A percentile compares a stretch with the other conserved stretches of the same genome.
Conservation (phyloP, 2,888 invertebrate species). For the Apamea sordens region DNA sequence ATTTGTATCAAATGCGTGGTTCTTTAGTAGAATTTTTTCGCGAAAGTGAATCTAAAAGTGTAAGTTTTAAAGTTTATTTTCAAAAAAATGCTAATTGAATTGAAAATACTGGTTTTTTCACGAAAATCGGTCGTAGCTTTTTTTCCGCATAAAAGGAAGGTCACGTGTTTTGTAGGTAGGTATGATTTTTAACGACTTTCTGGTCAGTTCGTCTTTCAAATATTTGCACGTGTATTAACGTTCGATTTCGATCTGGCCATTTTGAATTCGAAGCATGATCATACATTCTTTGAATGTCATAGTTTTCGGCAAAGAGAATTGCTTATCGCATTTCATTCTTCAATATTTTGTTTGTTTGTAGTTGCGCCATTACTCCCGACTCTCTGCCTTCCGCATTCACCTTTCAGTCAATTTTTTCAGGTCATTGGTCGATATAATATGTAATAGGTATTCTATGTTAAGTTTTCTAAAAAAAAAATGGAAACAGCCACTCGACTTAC, state of each 20-base stretch:
- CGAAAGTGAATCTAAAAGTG: constrained; percentile 44
- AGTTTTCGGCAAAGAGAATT: neutral
- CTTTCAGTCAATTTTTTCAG: neutral
- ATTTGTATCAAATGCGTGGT: neutral
- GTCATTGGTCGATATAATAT: neutral
- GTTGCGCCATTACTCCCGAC: neutral
- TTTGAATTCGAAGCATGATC: constrained; percentile 17
- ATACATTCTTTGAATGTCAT: neutral
- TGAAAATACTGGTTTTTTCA: constrained; percentile 33
- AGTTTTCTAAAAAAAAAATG: too few relatives aligned
- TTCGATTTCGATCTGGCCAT: constrained; percentile 30
- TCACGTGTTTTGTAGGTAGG: constrained; percentile 29
- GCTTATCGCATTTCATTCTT: neutral
- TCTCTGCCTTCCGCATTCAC: neutral
- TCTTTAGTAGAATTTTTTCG: constrained; percentile 1
- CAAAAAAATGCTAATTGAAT: constrained; percentile 29
- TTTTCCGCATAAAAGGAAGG: constrained; percentile 14
- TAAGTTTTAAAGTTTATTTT: constrained; percentile 49
- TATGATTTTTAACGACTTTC: constrained; percentile 44
- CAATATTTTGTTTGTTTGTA: neutral
- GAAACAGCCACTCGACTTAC: too few relatives aligned
- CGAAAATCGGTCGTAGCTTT: neutral
- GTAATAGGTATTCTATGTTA: too few relatives aligned
- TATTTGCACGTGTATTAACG: constrained; percentile 24
- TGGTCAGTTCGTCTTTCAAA: constrained; percentile 23